Evolutionary conservation across 1,140 invertebrate genomes (phyloP).

Genomic region (Drosophila nigromelanica): DNA sequence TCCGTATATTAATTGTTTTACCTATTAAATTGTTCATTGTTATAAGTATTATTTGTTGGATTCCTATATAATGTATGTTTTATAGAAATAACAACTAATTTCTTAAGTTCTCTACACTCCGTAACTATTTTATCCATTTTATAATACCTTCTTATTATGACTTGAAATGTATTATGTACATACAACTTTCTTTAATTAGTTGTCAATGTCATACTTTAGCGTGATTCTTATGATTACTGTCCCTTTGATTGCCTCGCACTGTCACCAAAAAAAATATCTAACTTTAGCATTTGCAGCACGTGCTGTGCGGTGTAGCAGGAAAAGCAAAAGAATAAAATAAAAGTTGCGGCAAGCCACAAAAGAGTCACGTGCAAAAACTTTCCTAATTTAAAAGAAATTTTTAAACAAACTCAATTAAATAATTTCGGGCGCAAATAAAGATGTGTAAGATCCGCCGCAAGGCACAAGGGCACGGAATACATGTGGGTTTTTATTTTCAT

Average conservation of each 20-base stretch:
- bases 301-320: conserved; percentile 36
- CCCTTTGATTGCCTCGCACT: conserved; percentile 49
- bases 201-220: conserved; percentile 15
- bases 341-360: conserved; percentile 53
- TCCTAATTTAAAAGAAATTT: conserved; percentile 82
- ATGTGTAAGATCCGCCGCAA: conserved; percentile 45
- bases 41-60: too few relatives aligned
- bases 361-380: conserved; percentile 77
- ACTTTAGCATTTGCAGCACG: conserved; percentile 66
- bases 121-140: not conserved
- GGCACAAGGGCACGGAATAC: conserved; percentile 12
- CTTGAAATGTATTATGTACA: too few relatives aligned
- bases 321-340: conserved; percentile 17
- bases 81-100: too few relatives aligned
- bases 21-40: too few relatives aligned
- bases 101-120: too few relatives aligned
- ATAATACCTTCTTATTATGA: conserved; percentile 3
- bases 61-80: too few relatives aligned
- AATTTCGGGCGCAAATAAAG: conserved; percentile 75
- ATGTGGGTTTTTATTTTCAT: conserved; percentile 42
- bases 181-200: conserved; percentile 1
- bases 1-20: too few relatives aligned
- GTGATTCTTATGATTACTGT: conserved; percentile 65
- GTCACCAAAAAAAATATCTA: conserved; percentile 23
- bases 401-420: conserved; percentile 82